These are phyloP conservation scores for Rambutsinella grinnellia DNA, from an alignment of 2,888 invertebrate genomes.

Conservation along the genomic window DNA sequence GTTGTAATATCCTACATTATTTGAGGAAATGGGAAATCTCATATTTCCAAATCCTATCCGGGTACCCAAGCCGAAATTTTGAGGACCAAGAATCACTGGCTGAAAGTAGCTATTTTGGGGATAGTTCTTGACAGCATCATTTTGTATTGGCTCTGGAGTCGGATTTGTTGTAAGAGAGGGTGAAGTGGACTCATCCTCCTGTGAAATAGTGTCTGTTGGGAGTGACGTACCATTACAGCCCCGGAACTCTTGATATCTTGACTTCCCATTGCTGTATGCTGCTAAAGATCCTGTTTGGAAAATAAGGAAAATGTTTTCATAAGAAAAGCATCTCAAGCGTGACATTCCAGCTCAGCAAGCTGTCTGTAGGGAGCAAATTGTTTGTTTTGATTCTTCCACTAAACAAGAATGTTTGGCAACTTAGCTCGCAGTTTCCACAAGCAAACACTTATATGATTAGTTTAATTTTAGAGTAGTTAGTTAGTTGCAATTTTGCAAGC, in stretches of 20 bases:
- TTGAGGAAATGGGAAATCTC: constrained; percentile 1
- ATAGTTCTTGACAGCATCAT: background rate
- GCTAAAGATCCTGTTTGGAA: constrained; percentile 19
- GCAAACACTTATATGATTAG: too few relatives aligned
- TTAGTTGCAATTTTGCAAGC: too few relatives aligned
- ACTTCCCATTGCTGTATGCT: constrained; percentile 22
- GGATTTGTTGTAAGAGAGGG: background rate
- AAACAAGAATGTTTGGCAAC: too few relatives aligned
- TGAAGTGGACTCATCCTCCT: background rate
- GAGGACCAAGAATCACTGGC: constrained; percentile 16
- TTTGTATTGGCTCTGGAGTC: background rate
- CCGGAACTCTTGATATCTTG: constrained; percentile 26
- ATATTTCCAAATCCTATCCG: constrained; percentile 16
- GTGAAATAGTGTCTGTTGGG: background rate
- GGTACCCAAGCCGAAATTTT: background rate
- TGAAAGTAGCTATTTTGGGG: background rate
- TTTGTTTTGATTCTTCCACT: too few relatives aligned
- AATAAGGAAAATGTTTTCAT: too few relatives aligned
- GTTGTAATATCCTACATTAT: background rate
- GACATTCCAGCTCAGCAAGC: too few relatives aligned
- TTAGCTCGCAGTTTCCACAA: too few relatives aligned
- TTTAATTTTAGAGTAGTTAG: too few relatives aligned
- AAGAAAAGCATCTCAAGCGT: too few relatives aligned
- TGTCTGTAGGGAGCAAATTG: too few relatives aligned
- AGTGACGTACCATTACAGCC: constrained; percentile 22